Base-by-base conservation (phyloP, 2,113 vertebrate genomes). In the Thunnus thynnus region DNA sequence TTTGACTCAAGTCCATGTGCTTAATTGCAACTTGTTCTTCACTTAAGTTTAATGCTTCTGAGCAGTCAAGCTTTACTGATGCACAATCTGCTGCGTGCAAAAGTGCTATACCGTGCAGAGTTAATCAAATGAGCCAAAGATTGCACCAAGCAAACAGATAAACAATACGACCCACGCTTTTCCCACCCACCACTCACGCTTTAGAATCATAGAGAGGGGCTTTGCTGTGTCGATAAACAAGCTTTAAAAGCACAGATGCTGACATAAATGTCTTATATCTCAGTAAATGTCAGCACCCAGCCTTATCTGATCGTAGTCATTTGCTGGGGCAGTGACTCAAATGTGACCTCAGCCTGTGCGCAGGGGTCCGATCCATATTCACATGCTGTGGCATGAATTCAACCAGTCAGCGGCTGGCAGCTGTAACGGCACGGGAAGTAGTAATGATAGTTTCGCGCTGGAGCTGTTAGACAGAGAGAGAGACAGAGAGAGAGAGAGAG, bases 371-470 rank as follows among this genome's bases (percentile, higher is more conserved):
- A 78, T 82, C 65, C 72, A 72, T 70, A 70, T 69, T 60, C 65
- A 57, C 86, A 70, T 66, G 22, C 78, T 20, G 27, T 64, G 85
- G 46, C 73, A 32, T 76, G 63, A 76, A 63, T 67, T 41, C 4
- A 51, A 75, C 65, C 81, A 73, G 76, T 83, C 81, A 86, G 83
- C 32, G 32, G 50, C 66, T 61, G 67, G 72, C 72, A 83, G 86
- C 86, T 78, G 63, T 71, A 77, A 82, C 32, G 62, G 20, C 76
- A 75, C 25, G 13, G 56, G 61, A 47, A 69, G 73, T n/a, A 52
- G 67, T 84, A 82, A 89, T 82, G 83, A 86, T 76, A 71, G 85
- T 78, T 79, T 88, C 20, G 75, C 76, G 22, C 72, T 50, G 83
- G 47, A 78, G 50, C 61, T 11, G 16, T 83, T 20, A 62, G 17